Percentiles rank a stretch among this genome's conserved stretches.
Evolutionary conservation across 2,113 vertebrate genomes (phyloP).

Genomic region (Silurus glanis): DNA sequence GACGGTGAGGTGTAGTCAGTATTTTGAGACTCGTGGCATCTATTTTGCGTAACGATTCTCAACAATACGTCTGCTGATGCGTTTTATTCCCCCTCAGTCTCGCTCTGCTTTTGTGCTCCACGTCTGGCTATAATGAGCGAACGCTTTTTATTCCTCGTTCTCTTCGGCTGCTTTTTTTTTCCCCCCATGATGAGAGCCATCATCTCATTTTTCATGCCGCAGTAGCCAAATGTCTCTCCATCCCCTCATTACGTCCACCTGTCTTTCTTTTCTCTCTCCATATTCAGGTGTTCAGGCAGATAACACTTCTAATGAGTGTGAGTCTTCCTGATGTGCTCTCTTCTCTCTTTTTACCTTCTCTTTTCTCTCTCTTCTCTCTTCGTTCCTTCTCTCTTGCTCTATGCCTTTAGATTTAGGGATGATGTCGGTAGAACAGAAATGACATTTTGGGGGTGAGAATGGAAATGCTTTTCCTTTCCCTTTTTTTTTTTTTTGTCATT

Average conservation of each 20-base stretch:
- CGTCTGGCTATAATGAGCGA: neutral
- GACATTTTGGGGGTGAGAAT: neutral
- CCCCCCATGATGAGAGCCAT: neutral
- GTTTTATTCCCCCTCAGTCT: neutral
- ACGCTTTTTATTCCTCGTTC: neutral
- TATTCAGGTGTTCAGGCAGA: neutral
- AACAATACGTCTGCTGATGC: neutral
- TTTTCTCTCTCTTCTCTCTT: neutral
- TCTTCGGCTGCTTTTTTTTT: neutral
- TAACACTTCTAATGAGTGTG: slow-evolving; percentile 5
- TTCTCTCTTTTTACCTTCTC: neutral
- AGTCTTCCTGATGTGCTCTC: neutral
- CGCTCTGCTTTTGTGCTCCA: neutral
- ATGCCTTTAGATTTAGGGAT: no score
- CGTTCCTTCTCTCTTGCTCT: no score
- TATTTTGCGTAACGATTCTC: slow-evolving; percentile 1
- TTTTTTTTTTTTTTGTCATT: neutral
- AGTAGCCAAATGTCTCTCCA: neutral
- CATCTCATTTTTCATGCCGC: slow-evolving; percentile 19
- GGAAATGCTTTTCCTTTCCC: neutral
- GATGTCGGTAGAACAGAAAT: neutral
- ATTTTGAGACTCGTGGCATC: slow-evolving; percentile 7
- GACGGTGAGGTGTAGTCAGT: neutral
- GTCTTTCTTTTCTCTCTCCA: neutral
- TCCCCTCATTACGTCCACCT: neutral